These are phyloP conservation scores for Aphelenchoides avenae DNA, from an alignment of 1,140 invertebrate genomes.

Conservation along the genomic window DNA sequence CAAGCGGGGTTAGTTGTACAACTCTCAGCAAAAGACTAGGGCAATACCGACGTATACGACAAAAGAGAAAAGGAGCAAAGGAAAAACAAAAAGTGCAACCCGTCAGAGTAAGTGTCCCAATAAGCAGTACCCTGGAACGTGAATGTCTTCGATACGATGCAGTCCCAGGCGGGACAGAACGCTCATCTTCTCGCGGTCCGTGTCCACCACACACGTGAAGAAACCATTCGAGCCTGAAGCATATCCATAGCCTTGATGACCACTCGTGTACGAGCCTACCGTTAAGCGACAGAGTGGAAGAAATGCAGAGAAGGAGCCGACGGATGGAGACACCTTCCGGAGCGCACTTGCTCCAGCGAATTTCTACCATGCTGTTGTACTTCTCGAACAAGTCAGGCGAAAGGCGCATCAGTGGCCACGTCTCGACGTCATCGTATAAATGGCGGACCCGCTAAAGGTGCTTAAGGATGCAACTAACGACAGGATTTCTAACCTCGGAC, in stretches of 20 bases:
- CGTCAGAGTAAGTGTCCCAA: no score
- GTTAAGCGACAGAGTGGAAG: conserved; percentile 36
- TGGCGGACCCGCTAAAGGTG: not conserved
- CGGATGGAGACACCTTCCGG: conserved; percentile 40
- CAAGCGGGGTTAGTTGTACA: no score
- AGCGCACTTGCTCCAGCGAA: conserved; percentile 28
- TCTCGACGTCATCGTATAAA: not conserved
- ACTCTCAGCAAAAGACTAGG: no score
- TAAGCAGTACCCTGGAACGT: no score
- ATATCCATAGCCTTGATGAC: not conserved
- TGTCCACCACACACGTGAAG: conserved; percentile 26
- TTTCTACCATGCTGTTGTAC: conserved; percentile 37
- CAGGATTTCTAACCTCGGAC: not conserved
- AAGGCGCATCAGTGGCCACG: conserved; percentile 16
- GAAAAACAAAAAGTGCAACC: no score
- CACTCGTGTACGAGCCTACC: conserved; percentile 24
- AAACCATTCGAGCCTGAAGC: conserved; percentile 37
- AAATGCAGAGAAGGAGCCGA: conserved; percentile 26
- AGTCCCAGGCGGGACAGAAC: conserved; percentile 34
- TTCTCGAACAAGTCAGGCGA: conserved; percentile 21
- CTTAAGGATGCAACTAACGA: not conserved
- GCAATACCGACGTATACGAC: no score
- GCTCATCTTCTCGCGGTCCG: conserved; percentile 21
- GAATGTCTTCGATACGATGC: conserved; percentile 10
- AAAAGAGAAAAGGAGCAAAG: no score